Percentiles rank a stretch among this genome's conserved stretches.
phyloP scores from a whole-genome alignment of 2,797 vertebrate genomes.

The Ceryle rudis region DNA sequence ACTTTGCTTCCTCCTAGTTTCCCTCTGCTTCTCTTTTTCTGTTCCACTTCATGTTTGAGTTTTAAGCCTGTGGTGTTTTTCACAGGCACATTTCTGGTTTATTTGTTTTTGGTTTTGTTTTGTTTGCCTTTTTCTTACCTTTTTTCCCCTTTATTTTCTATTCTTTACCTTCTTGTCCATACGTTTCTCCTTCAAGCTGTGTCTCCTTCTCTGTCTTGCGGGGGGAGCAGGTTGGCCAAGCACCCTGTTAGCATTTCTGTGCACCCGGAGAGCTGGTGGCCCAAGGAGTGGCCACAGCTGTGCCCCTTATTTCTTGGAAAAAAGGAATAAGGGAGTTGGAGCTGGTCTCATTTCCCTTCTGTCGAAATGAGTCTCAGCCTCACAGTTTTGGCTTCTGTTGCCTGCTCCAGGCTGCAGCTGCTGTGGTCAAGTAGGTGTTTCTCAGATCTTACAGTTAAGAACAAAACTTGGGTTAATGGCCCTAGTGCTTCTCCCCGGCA shows the following conservation, averaged over 20 bases:
- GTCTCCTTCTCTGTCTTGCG: background rate
- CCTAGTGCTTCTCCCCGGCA: background rate
- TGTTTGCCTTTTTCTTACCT: background rate
- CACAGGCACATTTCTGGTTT: background rate
- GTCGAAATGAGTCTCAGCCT: background rate
- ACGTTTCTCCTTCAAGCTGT: background rate
- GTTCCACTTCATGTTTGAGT: constrained; percentile 26
- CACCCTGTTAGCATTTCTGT: background rate
- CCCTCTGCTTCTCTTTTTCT: background rate
- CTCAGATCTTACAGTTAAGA: background rate
- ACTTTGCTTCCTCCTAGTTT: background rate
- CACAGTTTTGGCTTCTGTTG: background rate
- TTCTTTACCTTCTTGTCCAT: background rate
- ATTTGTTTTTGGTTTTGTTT: background rate
- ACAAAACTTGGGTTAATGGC: background rate
- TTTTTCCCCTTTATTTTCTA: background rate
- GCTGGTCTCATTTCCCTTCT: constrained; percentile 10
- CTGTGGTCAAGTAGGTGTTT: background rate
- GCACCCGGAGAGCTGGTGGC: accelerated
- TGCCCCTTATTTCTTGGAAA: background rate
- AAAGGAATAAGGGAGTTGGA: background rate
- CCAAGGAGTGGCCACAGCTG: background rate
- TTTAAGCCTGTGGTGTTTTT: background rate
- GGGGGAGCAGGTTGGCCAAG: background rate
- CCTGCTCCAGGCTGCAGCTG: background rate